A percentile compares a stretch with the other conserved stretches of the same genome.
Evolutionary conservation across 2,888 invertebrate genomes (phyloP).

Genomic region (Caenorhabditis sp.): DNA sequence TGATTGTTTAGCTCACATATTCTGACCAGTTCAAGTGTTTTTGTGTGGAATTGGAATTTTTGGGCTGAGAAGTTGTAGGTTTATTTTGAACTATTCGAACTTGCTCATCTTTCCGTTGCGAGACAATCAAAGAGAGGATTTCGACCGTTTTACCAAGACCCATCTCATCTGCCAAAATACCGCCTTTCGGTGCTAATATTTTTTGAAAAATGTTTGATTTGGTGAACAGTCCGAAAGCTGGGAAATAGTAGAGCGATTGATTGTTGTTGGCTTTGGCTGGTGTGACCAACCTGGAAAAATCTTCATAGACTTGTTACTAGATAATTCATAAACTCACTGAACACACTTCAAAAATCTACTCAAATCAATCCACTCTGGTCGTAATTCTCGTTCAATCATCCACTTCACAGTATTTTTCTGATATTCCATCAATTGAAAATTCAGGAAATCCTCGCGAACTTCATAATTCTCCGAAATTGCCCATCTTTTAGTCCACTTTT

Average conservation of each 20-base stretch:
- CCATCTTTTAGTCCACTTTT: neutral
- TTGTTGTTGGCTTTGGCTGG: too few species aligned
- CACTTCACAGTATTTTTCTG: constrained; percentile 72
- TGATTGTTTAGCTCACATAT: too few species aligned
- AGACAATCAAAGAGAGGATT: constrained; percentile 77
- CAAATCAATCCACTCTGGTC: neutral
- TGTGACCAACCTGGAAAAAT: too few species aligned
- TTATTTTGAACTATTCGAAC: too few species aligned
- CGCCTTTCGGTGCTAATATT: constrained; percentile 20
- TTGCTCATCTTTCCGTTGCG: constrained; percentile 7
- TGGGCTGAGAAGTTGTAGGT: too few species aligned
- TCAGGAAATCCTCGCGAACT: neutral
- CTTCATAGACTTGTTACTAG: too few species aligned
- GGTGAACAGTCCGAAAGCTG: neutral
- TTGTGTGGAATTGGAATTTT: neutral
- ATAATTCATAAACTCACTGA: too few species aligned
- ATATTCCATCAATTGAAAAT: constrained; percentile 69
- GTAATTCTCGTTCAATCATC: constrained; percentile 72
- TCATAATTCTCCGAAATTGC: neutral
- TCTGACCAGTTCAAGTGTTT: neutral
- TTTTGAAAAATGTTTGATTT: neutral
- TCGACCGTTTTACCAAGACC: constrained; percentile 84
- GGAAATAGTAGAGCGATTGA: neutral
- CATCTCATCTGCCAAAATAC: constrained; percentile 84
- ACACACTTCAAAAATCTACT: neutral